Evolutionary conservation across 2,888 invertebrate genomes (phyloP).

Genomic region (Eupithecia pulchellata): DNA sequence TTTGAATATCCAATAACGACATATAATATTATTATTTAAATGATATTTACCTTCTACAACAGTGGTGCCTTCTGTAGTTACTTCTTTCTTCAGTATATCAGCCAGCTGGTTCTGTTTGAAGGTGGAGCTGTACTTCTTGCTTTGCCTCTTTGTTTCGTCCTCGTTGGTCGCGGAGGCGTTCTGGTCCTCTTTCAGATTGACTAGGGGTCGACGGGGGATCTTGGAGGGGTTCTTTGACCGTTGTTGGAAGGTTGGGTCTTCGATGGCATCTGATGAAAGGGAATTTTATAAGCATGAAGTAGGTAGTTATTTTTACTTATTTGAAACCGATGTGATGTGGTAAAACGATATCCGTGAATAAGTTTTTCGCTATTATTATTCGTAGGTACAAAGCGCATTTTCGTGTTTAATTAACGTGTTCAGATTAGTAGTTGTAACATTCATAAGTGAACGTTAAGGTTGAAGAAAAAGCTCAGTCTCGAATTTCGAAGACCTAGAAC

Average conservation of each 20-base stretch:
- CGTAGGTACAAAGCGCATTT: too few relatives aligned
- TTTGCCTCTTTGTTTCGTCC: slow-evolving; percentile 76
- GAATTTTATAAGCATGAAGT: not conserved
- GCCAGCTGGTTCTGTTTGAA: slow-evolving; percentile 77
- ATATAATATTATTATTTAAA: not conserved
- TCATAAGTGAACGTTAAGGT: too few relatives aligned
- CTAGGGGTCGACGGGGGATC: slow-evolving; percentile 69
- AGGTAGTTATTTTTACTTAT: too few relatives aligned
- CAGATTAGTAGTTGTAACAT: too few relatives aligned
- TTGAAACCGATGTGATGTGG: too few relatives aligned
- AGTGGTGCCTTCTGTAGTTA: slow-evolving; percentile 64
- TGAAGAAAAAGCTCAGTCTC: too few relatives aligned
- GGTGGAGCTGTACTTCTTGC: slow-evolving; percentile 78
- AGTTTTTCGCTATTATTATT: too few relatives aligned
- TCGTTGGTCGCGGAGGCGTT: slow-evolving; percentile 78
- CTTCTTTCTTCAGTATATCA: slow-evolving; percentile 64
- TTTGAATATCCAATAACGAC: too few relatives aligned
- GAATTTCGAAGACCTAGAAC: too few relatives aligned
- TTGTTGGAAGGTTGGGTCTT: slow-evolving; percentile 65
- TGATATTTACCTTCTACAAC: slow-evolving; percentile 51
- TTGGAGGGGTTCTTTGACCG: slow-evolving; percentile 58
- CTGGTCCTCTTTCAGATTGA: slow-evolving; percentile 72
- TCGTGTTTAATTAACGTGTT: too few relatives aligned
- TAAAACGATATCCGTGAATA: too few relatives aligned
- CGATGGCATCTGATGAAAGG: slow-evolving; percentile 64